phyloP scores from a whole-genome alignment of 37 sponge, comb jelly and placozoan genomes.

The Hormiphora californensis region DNA sequence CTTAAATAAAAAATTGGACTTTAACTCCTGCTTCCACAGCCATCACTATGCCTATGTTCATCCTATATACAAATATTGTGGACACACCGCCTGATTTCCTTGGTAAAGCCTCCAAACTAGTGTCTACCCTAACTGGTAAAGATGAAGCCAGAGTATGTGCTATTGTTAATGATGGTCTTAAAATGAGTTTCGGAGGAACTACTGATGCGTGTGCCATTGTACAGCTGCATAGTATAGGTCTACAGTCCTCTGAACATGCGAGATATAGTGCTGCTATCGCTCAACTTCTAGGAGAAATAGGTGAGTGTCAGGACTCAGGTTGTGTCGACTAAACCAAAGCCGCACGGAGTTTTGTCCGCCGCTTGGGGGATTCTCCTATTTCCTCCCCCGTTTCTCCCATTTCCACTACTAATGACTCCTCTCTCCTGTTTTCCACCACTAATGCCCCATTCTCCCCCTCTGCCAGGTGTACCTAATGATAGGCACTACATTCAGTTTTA shows the following conservation, averaged over 20 bases:
- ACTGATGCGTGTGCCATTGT: no score
- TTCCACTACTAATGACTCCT: no score
- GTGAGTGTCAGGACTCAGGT: background rate
- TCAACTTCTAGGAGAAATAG: background rate
- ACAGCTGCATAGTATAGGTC: no score
- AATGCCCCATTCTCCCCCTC: background rate
- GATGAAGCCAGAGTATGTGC: background rate
- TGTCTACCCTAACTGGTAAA: background rate
- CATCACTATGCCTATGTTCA: constrained; percentile 24
- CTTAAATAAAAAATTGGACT: no score
- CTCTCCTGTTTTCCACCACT: background rate
- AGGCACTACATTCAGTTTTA: constrained; percentile 47
- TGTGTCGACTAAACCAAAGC: no score
- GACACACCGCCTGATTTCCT: background rate
- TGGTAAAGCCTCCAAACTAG: background rate
- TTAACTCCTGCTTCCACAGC: no score
- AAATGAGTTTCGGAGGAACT: background rate
- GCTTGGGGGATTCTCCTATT: no score
- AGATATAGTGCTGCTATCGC: background rate
- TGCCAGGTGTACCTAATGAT: background rate
- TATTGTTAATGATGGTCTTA: background rate
- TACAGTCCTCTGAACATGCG: background rate
- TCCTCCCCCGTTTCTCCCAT: no score
- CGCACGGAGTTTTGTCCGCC: no score
- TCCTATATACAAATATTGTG: background rate